Evolutionary conservation across 2,113 vertebrate species (phyloP).

Genomic region (Dendropsophus ebraccatus): DNA sequence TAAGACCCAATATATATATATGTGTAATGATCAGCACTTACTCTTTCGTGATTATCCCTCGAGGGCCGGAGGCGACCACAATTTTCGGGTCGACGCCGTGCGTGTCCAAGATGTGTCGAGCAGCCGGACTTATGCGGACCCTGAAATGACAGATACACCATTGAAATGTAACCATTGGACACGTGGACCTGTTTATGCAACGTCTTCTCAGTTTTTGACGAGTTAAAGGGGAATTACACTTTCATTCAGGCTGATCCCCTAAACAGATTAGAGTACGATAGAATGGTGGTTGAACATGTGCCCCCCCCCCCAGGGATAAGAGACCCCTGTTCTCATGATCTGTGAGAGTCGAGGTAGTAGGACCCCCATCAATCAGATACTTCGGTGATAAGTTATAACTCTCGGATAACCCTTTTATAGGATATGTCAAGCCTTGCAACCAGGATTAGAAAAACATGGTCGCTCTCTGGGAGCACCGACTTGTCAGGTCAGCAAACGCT

Average conservation of each 20-base stretch:
- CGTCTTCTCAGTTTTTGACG: not conserved
- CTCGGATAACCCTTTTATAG: too few species aligned
- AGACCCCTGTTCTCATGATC: too few species aligned
- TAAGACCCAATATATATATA: not conserved
- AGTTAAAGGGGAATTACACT: conserved; percentile 23
- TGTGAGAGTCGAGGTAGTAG: too few species aligned
- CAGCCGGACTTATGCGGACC: conserved; percentile 91
- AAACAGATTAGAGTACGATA: conserved; percentile 21
- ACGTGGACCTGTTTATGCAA: not conserved
- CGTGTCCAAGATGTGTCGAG: conserved; percentile 88
- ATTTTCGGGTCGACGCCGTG: conserved; percentile 81
- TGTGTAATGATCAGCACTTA: conserved; percentile 70
- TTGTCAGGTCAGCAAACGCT: too few species aligned
- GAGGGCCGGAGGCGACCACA: conserved; percentile 82
- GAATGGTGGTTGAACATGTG: too few species aligned
- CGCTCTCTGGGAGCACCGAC: too few species aligned
- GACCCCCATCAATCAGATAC: too few species aligned
- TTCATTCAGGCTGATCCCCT: not conserved
- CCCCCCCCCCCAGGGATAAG: too few species aligned
- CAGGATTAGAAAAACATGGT: too few species aligned
- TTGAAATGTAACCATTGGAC: not conserved
- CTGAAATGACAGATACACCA: conserved; percentile 67
- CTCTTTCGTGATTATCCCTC: conserved; percentile 95
- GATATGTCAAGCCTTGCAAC: too few species aligned
- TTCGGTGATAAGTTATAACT: too few species aligned